These are phyloP conservation scores for Xenopus laevis DNA, from an alignment of 2,113 vertebrate species.

Conservation along the genomic window DNA sequence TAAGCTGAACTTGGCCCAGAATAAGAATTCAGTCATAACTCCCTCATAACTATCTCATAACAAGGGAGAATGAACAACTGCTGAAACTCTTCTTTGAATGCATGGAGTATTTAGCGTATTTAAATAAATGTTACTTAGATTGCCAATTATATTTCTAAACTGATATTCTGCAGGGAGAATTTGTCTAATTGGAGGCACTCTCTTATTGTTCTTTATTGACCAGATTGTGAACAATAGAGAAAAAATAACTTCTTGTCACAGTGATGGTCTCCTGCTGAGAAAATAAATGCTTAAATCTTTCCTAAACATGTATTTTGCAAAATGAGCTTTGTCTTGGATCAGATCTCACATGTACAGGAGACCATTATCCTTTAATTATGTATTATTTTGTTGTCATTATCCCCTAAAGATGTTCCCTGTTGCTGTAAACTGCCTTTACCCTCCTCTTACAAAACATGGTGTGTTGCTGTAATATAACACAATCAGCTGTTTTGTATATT, in stretches of 20 bases:
- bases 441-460: neutral
- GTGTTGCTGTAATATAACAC: neutral
- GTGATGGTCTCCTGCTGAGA: conserved; percentile 30
- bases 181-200: conserved; percentile 19
- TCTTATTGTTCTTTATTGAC: conserved; percentile 30
- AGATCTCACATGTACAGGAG: conserved; percentile 21
- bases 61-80: too few relatives aligned
- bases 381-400: conserved; percentile 46
- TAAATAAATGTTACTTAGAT: neutral
- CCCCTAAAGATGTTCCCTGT: conserved; percentile 21
- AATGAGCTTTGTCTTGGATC: conserved; percentile 31
- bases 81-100: too few relatives aligned
- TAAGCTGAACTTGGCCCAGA: too few relatives aligned
- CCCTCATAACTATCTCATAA: too few relatives aligned
- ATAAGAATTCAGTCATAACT: too few relatives aligned
- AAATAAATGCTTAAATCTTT: conserved; percentile 36
- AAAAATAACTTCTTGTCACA: conserved; percentile 26
- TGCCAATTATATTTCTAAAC: conserved; percentile 20
- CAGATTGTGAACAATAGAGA: conserved; percentile 11
- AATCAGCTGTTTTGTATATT: too few relatives aligned
- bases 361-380: conserved; percentile 38
- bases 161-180: neutral
- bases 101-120: too few relatives aligned
- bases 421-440: conserved; percentile 8
- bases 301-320: conserved; percentile 33